These are phyloP conservation scores for Pseudopodoces humilis DNA, from an alignment of 2,113 vertebrate species.

Conservation along the genomic window DNA sequence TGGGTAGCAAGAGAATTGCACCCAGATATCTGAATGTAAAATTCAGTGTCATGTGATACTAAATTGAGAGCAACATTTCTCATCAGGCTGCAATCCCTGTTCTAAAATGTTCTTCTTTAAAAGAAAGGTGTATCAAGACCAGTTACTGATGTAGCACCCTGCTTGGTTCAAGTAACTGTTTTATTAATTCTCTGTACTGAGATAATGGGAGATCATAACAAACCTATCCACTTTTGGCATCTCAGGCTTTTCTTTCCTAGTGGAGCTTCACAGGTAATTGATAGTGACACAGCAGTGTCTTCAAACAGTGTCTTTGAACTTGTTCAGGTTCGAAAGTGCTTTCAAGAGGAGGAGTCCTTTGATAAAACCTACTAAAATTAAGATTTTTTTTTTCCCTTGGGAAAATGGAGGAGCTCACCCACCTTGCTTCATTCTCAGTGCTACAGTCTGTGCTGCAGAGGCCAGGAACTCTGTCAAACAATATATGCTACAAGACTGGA, in stretches of 20 bases:
- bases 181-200: conserved; percentile 18
- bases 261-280: not conserved
- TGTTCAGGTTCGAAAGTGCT: not conserved
- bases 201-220: not conserved
- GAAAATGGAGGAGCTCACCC: not conserved
- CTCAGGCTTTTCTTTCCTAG: not conserved
- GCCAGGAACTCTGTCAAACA: not conserved
- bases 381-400: not conserved
- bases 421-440: not conserved
- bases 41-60: accelerated
- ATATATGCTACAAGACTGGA: not conserved
- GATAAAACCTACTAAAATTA: not conserved
- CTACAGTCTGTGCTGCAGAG: accelerated
- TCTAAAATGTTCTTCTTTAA: not conserved
- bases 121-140: not conserved
- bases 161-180: not conserved
- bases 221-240: not conserved
- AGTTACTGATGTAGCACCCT: not conserved
- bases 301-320: not conserved
- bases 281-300: not conserved
- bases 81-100: not conserved
- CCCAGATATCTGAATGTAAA: not conserved
- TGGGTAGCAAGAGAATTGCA: not conserved
- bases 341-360: not conserved
- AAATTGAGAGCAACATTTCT: not conserved